These are phyloP conservation scores for Protosalanx chinensis DNA, from an alignment of 2,797 vertebrate species.

Conservation along the genomic window DNA sequence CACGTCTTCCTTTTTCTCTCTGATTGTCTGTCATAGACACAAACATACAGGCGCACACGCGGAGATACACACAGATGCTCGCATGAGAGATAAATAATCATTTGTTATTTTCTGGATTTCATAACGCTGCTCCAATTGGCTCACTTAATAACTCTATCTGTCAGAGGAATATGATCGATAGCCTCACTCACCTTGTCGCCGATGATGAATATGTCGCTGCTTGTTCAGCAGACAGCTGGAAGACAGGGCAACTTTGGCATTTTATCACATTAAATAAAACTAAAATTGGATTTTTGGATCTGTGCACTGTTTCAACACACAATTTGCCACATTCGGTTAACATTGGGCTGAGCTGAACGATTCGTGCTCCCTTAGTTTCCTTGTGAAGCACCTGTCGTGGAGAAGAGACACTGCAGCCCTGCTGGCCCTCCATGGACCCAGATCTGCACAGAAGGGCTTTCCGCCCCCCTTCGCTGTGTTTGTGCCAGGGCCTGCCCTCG, in stretches of 20 bases:
- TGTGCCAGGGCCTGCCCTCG: neutral
- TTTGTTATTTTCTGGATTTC: constrained; percentile 69
- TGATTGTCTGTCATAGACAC: constrained; percentile 67
- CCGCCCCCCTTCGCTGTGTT: neutral
- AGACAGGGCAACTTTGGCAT: constrained; percentile 58
- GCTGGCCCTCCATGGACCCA: neutral
- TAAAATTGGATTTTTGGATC: constrained; percentile 54
- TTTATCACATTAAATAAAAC: constrained; percentile 50
- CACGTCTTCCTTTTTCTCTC: constrained; percentile 37
- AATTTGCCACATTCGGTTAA: constrained; percentile 33
- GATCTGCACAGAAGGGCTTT: neutral
- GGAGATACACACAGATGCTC: constrained; percentile 15
- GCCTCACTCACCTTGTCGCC: constrained; percentile 72
- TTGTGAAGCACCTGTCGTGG: constrained; percentile 22
- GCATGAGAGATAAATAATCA: constrained; percentile 61
- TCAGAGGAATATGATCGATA: constrained; percentile 69
- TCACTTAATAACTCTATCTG: constrained; percentile 74
- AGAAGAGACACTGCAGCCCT: neutral
- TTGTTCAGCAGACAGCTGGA: constrained; percentile 45
- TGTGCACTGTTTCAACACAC: constrained; percentile 34
- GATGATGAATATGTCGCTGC: constrained; percentile 68
- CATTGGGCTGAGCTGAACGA: constrained; percentile 14
- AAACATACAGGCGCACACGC: constrained; percentile 39
- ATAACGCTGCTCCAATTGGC: constrained; percentile 70
- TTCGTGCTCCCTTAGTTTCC: constrained; percentile 19